Percentiles rank a stretch among this genome's conserved stretches.
Conservation (phyloP, 2,888 invertebrate genomes). For the Tipula vernalis region DNA sequence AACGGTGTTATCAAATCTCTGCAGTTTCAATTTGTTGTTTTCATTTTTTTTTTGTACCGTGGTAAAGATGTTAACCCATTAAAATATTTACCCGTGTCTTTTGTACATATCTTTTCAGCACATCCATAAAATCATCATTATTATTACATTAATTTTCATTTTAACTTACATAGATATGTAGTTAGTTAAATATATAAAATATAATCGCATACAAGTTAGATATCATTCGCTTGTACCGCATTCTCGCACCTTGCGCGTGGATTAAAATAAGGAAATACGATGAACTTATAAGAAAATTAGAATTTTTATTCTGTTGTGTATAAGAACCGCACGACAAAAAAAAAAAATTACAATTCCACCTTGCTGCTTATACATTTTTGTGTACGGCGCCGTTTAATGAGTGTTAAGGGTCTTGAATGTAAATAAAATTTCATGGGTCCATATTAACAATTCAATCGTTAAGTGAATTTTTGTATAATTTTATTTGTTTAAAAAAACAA, state of each 20-base stretch:
- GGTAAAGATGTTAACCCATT: neutral
- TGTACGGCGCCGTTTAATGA: neutral
- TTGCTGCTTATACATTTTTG: neutral
- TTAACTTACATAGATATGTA: neutral
- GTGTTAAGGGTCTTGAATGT: neutral
- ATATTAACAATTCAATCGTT: constrained; percentile 4
- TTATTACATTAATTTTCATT: neutral
- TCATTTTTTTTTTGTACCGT: neutral
- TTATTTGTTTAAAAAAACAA: neutral
- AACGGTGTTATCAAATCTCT: neutral
- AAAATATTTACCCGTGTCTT: neutral
- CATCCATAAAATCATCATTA: neutral
- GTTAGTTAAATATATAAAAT: neutral
- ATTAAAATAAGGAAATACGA: neutral
- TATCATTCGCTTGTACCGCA: neutral
- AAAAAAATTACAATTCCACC: neutral
- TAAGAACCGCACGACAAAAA: neutral
- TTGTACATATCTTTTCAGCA: neutral
- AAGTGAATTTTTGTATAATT: neutral
- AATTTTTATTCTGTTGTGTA: neutral
- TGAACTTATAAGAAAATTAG: neutral
- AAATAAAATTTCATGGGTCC: neutral
- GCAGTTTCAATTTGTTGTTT: neutral
- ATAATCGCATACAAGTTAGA: too few species aligned
- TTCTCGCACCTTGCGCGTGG: neutral